These are phyloP conservation scores for Arizona elegans DNA, from an alignment of 2,113 vertebrate species.

Conservation along the genomic window DNA sequence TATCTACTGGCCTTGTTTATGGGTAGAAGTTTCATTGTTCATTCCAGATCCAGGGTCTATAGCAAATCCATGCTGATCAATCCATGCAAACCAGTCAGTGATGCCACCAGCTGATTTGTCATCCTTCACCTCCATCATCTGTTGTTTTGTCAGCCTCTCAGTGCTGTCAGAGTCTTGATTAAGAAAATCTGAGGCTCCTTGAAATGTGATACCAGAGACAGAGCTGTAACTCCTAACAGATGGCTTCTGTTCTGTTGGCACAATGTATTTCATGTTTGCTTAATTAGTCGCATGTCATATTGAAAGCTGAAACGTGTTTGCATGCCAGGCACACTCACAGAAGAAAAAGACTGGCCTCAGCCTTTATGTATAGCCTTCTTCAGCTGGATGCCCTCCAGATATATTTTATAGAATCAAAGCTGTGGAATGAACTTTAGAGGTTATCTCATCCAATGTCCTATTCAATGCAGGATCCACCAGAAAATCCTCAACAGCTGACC, in stretches of 20 bases:
- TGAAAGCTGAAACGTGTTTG: background rate
- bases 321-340: background rate
- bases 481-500: background rate
- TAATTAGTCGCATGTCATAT: slow-evolving; percentile 45
- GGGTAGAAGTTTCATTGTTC: background rate
- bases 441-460: background rate
- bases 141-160: accelerated
- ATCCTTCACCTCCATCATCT: accelerated
- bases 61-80: background rate
- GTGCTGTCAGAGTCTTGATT: accelerated
- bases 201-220: background rate
- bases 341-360: background rate
- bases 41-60: accelerated
- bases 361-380: accelerated
- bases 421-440: background rate
- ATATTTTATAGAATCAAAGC: background rate
- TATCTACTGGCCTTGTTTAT: background rate
- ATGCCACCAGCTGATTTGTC: background rate
- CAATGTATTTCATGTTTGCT: slow-evolving; percentile 43
- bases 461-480: background rate
- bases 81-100: background rate
- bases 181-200: background rate
- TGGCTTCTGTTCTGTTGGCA: slow-evolving; percentile 46
- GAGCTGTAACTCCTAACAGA: slow-evolving; percentile 24
- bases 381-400: background rate